Percentiles rank a stretch among this genome's conserved stretches.
Evolutionary conservation across 2,888 invertebrate genomes (phyloP).

Genomic region (Steinernema carpocapsae): DNA sequence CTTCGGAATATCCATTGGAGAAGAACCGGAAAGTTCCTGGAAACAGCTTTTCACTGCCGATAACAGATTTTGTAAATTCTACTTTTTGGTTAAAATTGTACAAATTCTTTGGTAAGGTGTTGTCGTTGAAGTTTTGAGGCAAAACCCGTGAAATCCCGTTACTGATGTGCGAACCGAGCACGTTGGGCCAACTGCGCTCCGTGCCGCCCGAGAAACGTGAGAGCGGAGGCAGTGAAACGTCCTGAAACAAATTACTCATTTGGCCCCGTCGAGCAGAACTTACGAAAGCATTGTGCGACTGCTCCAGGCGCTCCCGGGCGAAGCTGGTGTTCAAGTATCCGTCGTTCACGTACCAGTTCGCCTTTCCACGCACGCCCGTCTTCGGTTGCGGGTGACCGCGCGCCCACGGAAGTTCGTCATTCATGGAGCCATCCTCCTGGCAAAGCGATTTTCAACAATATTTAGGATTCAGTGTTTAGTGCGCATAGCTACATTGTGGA

Average conservation of each 20-base stretch:
- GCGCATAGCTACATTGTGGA: not conserved
- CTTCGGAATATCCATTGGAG: conserved; percentile 1
- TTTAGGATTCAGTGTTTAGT: not conserved
- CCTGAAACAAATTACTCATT: not conserved
- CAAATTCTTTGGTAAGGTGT: conserved; percentile 11
- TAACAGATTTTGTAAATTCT: not conserved
- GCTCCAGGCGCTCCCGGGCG: not conserved
- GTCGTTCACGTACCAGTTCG: conserved; percentile 41
- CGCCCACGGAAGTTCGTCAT: conserved; percentile 49
- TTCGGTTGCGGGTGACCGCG: conserved; percentile 51
- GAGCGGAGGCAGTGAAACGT: conserved; percentile 14
- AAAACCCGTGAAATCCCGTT: conserved; percentile 23
- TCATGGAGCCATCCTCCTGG: conserved; percentile 37
- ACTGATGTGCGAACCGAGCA: conserved; percentile 10
- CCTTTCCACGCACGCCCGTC: conserved; percentile 45
- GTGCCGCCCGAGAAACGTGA: conserved; percentile 9
- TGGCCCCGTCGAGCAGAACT: not conserved
- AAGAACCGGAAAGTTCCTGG: conserved; percentile 18
- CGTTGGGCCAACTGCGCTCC: conserved; percentile 16
- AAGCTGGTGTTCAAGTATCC: conserved; percentile 20
- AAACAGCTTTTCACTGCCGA: too few species aligned
- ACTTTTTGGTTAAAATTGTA: conserved; percentile 30
- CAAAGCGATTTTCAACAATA: not conserved
- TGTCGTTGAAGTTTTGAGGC: not conserved
- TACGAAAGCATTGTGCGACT: not conserved